These are phyloP conservation scores for Leucosticte australis DNA, from an alignment of 2,113 vertebrate species.

Conservation along the genomic window DNA sequence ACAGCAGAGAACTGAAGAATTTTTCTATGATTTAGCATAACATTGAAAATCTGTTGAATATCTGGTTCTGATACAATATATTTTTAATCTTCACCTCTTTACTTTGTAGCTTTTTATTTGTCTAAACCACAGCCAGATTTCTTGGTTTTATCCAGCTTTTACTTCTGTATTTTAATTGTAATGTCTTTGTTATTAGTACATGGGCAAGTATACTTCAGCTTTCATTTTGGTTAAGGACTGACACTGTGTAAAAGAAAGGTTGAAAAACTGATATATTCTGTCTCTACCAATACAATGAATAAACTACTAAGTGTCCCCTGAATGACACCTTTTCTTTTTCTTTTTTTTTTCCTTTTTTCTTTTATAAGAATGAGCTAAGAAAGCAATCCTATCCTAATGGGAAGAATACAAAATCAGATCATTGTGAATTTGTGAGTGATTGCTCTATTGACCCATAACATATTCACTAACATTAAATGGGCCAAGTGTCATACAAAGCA, in stretches of 20 bases:
- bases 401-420: not conserved
- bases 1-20: not conserved
- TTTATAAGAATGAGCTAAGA: not conserved
- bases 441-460: not conserved
- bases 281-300: not conserved
- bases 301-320: not conserved
- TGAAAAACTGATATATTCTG: not conserved
- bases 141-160: not conserved
- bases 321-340: rapidly evolving
- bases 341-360: not conserved
- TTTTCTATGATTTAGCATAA: not conserved
- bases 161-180: not conserved
- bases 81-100: not conserved
- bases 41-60: not conserved
- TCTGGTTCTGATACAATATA: not conserved
- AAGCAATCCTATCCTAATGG: not conserved
- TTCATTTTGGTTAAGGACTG: not conserved
- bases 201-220: not conserved
- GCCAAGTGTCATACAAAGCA: conserved; percentile 10
- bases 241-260: not conserved
- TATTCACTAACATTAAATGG: not conserved
- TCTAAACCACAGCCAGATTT: rapidly evolving
- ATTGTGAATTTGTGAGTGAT: not conserved
- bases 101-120: not conserved
- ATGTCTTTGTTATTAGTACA: not conserved